Conservation (phyloP, 2,797 vertebrate species). For the Tangara arthus region DNA sequence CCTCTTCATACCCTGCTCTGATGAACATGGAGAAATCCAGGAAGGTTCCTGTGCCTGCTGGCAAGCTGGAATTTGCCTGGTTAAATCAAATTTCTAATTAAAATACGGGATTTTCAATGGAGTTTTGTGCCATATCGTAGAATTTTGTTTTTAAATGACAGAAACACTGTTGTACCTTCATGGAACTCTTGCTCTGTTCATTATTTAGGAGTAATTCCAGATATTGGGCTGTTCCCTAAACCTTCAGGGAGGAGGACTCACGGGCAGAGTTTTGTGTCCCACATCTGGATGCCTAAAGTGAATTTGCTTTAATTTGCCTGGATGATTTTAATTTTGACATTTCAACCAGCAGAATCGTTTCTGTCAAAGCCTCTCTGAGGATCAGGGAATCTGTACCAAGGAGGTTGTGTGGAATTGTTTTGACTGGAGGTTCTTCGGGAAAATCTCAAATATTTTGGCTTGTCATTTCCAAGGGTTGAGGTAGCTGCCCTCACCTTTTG, state of each 20-base stretch:
- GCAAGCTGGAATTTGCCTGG: neutral
- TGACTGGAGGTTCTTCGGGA: neutral
- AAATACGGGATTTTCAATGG: neutral
- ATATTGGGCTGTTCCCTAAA: neutral
- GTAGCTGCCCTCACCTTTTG: rapidly evolving
- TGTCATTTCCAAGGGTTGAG: neutral
- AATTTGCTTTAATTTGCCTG: neutral
- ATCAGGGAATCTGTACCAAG: neutral
- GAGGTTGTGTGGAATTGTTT: neutral
- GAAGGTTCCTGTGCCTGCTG: neutral
- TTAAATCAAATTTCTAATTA: neutral
- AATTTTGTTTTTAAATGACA: neutral
- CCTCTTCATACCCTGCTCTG: neutral
- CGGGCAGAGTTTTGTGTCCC: neutral
- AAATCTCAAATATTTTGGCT: neutral
- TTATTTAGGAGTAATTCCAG: neutral
- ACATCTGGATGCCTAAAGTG: neutral
- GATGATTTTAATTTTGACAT: neutral
- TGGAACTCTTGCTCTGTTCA: neutral
- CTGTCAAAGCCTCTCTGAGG: neutral
- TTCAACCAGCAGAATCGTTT: neutral
- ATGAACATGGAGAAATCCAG: neutral
- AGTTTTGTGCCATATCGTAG: rapidly evolving
- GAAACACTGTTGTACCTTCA: rapidly evolving
- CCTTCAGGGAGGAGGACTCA: neutral